Evolutionary conservation across 2,113 vertebrate species (phyloP), one percentile per base, ranked within the genome.

Genomic region (Leucosticte australis): DNA sequence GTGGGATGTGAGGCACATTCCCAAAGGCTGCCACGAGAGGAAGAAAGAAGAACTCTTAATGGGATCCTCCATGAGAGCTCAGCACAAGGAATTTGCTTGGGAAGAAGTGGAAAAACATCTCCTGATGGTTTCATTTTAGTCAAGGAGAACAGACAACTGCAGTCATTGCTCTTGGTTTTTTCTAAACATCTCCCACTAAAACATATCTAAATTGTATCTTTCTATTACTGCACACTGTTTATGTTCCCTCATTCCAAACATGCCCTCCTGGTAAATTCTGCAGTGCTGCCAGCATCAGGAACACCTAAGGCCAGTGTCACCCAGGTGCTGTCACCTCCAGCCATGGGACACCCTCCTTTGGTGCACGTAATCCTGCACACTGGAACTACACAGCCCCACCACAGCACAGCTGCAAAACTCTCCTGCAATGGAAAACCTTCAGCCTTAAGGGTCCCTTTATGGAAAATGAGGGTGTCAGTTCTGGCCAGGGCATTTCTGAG

Each of bases 291-390:
- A 31, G 22, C 56, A 42, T 11, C 6, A 49, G 42, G 68, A 46
- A 22, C 26, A 13, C 20, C 4, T 6, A 18, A 31, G 42, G 37
- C 50, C 63, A 13, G 26, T 31, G 67, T 31, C 53, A 42, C 7
- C 24, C 1, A 6, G 52, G 28, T 21, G 42, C 13, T 1, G 22
- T 13, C 80, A 37, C 63, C 64, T 87, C 15, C 70, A 53, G n/a
- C 42, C 0, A 0, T 1, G 26, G 2, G 33, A 80, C 14, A 9
- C 18, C 5, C 28, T 46, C 24, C 49, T 42, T 39, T 30, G 10
- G 41, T 7, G 19, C 20, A n/a, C 7, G 23, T 3, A 30, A 49
- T 21, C 52, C 62, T 52, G 33, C 0, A 3, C 3, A 9, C 41
- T 5, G 3, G 12, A 57, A 44, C 50, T n/a, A 31, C 0, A 5